These are phyloP conservation scores for Sebastes cheni DNA, from an alignment of 2,797 vertebrate genomes.

Conservation along the genomic window DNA sequence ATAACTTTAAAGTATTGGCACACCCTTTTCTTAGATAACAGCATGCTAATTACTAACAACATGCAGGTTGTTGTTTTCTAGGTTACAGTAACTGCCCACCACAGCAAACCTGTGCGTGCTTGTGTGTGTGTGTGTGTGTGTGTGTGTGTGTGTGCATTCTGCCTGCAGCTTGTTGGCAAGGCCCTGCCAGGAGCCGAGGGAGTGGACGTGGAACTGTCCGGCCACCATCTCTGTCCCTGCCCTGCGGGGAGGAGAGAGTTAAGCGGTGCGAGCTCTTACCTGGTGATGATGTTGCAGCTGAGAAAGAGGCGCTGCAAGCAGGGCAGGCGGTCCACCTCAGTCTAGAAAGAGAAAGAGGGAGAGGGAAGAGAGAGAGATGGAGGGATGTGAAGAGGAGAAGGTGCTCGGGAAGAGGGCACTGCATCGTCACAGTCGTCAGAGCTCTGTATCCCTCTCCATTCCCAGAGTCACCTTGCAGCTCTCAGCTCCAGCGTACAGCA, in stretches of 20 bases:
- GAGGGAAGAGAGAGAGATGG: constrained; percentile 58
- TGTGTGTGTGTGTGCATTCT: not conserved
- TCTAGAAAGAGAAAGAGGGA: constrained; percentile 81
- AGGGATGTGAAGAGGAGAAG: constrained; percentile 59
- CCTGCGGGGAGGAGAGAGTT: constrained; percentile 70
- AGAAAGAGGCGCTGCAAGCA: constrained; percentile 94
- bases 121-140: not conserved
- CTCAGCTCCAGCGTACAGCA: constrained; percentile 79
- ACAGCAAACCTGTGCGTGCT: constrained; percentile 30
- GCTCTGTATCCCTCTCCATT: constrained; percentile 74
- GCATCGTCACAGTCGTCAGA: constrained; percentile 70
- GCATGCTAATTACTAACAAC: constrained; percentile 3
- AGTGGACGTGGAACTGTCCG: constrained; percentile 48
- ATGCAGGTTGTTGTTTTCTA: constrained; percentile 15
- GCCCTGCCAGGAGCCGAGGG: constrained; percentile 40
- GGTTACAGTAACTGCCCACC: constrained; percentile 38
- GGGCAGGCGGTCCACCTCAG: constrained; percentile 95
- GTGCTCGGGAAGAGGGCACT: constrained; percentile 57
- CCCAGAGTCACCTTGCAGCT: constrained; percentile 85
- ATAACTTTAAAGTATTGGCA: constrained; percentile 42
- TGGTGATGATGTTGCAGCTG: constrained; percentile 97
- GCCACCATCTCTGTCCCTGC: constrained; percentile 48
- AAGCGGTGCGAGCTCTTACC: constrained; percentile 85
- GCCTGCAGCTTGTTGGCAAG: constrained; percentile 26
- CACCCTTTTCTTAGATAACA: constrained; percentile 20